Evolutionary conservation across 2,113 vertebrate genomes (phyloP).

Genomic region (cattle (Bos taurus)): ARS-UCD2.0 NC_037328.1:129666501-129667000

Average conservation of each 20-base stretch:
- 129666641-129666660: neutral
- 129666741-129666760: neutral
- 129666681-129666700: neutral
- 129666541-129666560: neutral
- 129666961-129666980: neutral
- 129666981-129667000: neutral
- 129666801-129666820: neutral
- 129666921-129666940: neutral
- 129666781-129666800: neutral
- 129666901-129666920: neutral
- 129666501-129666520: neutral
- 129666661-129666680: neutral
- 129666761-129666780: neutral
- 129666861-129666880: neutral
- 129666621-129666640: neutral
- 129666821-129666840: neutral
- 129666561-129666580: neutral
- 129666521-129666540: fast-evolving
- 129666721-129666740: neutral
- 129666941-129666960: neutral
- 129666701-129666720: neutral
- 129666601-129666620: neutral
- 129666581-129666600: neutral
- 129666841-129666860: neutral
- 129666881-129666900: neutral